Percentiles rank a stretch among this genome's conserved stretches.
phyloP scores from a whole-genome alignment of 1,140 invertebrate genomes.

The Saccostrea echinata region DNA sequence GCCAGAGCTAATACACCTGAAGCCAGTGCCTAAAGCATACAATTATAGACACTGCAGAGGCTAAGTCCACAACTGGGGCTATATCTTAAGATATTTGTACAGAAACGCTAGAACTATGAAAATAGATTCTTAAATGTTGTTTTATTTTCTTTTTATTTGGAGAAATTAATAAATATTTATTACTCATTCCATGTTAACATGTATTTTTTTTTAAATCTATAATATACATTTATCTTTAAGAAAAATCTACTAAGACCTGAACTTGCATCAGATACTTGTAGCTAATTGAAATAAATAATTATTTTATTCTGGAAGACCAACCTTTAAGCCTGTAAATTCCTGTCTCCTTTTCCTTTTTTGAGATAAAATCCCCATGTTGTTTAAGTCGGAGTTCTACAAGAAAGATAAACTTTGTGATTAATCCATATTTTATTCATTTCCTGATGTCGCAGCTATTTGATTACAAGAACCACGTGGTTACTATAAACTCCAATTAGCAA shows the following conservation, averaged over 20 bases:
- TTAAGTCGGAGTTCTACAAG: not conserved
- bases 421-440: slow-evolving; percentile 2
- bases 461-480: not conserved
- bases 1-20: slow-evolving; percentile 45
- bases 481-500: not conserved
- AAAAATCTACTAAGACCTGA: too few species aligned
- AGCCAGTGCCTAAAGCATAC: slow-evolving; percentile 48
- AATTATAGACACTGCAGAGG: too few species aligned
- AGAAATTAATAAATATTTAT: too few species aligned
- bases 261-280: not conserved
- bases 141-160: too few species aligned
- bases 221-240: too few species aligned
- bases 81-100: too few species aligned
- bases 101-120: too few species aligned
- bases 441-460: not conserved
- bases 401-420: not conserved
- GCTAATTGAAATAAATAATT: not conserved
- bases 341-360: not conserved
- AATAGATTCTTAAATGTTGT: too few species aligned
- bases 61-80: too few species aligned
- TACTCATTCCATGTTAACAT: too few species aligned
- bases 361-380: not conserved
- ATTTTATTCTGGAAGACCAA: not conserved
- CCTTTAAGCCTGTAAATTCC: not conserved
- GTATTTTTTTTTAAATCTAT: too few species aligned